Evolutionary conservation across 2,797 vertebrate genomes (phyloP), one percentile per base, ranked within the genome.

Genomic region (Neosilurus hyrtlii): DNA sequence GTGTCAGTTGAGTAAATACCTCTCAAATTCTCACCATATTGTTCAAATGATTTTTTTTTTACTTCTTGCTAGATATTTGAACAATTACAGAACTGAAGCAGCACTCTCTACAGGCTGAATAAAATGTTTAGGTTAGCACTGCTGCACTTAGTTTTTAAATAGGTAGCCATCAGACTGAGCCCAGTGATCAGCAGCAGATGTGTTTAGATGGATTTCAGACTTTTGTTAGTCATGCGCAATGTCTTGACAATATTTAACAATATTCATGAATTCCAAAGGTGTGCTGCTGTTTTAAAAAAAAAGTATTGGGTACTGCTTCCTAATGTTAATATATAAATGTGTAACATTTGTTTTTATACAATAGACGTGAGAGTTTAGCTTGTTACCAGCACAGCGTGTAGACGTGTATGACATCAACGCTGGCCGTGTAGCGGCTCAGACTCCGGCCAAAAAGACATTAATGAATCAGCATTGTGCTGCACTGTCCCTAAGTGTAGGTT

Each of bases 201-300:
- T 77, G 63, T 77, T 59, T 82, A 85, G 24, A 10, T 83, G 51
- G 26, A 70, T 78, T 81, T 24, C 81, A 83, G 83, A 83, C 79
- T 52, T 18, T 8, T 26, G n/a, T 52, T 12, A 68, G 78, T 78
- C 67, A 65, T 77, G 63, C 82, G 61, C 35, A 22, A 72, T 59
- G 79, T 67, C 56, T 54, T 80, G 52, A 54, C 9, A 24, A 75
- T 73, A 75, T 80, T 84, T 67, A 68, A 75, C 35, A 54, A 66
- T 52, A 54, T 78, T 75, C 79, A 61, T 67, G 52, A 68, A 43
- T 20, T 61, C 72, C 78, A 24, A 37, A 83, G 66, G 51, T 30
- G 52, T 43, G n/a, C 35, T 37, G 63, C 63, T 20, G 51, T 66
- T 57, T 62, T 18, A 10, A 24, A 71, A 66, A 72, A n/a, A 49